Percentiles rank a stretch among this genome's conserved stretches.
Evolutionary conservation across 1,140 invertebrate species (phyloP).

Genomic region (Pinna nobilis): DNA sequence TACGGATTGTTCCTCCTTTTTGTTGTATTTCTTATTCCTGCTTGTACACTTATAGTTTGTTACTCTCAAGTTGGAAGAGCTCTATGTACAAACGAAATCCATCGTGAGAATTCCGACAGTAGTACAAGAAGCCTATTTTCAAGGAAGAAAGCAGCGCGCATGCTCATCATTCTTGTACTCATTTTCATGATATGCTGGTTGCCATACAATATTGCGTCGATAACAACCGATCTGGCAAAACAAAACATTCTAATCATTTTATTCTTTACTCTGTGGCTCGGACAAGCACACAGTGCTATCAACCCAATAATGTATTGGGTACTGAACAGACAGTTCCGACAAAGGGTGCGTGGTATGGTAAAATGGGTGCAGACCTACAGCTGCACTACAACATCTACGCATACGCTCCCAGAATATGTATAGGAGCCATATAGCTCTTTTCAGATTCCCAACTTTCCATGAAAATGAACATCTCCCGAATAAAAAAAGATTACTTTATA

Average conservation of each 20-base stretch:
- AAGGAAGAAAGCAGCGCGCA: slow-evolving; percentile 90
- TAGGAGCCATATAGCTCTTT: no score
- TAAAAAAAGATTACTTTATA: no score
- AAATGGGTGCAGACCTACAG: slow-evolving; percentile 34
- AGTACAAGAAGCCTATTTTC: slow-evolving; percentile 83
- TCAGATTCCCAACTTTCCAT: no score
- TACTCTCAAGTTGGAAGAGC: slow-evolving; percentile 74
- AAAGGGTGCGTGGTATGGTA: slow-evolving; percentile 45
- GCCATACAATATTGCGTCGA: slow-evolving; percentile 84
- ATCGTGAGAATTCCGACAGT: slow-evolving; percentile 77
- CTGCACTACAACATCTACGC: slow-evolving; percentile 9
- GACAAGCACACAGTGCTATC: slow-evolving; percentile 85
- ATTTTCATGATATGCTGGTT: slow-evolving; percentile 97
- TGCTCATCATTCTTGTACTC: slow-evolving; percentile 93
- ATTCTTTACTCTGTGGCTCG: slow-evolving; percentile 81
- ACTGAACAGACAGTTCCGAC: slow-evolving; percentile 80
- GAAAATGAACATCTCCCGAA: no score
- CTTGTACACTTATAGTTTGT: slow-evolving; percentile 75
- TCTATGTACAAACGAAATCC: slow-evolving; percentile 78
- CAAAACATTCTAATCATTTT: slow-evolving; percentile 60
- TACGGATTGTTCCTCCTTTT: slow-evolving; percentile 77
- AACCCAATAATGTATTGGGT: slow-evolving; percentile 88
- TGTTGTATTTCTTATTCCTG: slow-evolving; percentile 77
- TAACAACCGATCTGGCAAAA: slow-evolving; percentile 80
- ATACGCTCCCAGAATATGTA: slow-evolving; percentile 40